Base-by-base conservation (phyloP, 2,888 invertebrate genomes). In the Caradrina clavipalpis region DNA sequence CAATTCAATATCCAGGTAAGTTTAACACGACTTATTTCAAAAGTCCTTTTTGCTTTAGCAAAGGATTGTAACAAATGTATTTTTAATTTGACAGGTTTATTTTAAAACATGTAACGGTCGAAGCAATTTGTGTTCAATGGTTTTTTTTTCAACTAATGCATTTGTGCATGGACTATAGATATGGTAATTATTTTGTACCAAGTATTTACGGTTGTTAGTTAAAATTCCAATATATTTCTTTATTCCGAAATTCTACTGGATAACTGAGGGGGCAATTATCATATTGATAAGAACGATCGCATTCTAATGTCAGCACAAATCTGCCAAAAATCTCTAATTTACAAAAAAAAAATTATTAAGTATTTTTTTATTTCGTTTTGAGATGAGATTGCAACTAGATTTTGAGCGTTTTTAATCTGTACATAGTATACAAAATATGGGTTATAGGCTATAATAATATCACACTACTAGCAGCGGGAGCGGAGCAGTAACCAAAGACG, bases 1-100 rank as follows among this genome's bases (percentile, higher is more conserved):
- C 31, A 13, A 68, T 62, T 61, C 55, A 74, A 51, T 45, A 31
- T 45, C 42, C 86, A 84, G 81, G 80, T 83, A 80, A 61, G 42
- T 19, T 22, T 49, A 73, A 73, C 11, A 66, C 65, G 57, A 49
- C 60, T 55, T 47, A 73, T 65, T 83, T 77, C 8, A 80, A 61
- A 69, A 78, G 69, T 17, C 45, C 21, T 59, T 39, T 39, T 19
- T 47, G 26, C 1, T 17, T 2, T 21, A 11, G 0, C 57, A 51
- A 51, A 53, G n/a, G 21, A 35, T 67, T 53, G n/a, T 6, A 15
- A 21, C 1, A 8, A 8, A 15, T 51, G 6, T 22, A 56, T 75
- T 68, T 72, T 60, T 64, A 35, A 73, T 17, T 68, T 71, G 1
- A 49, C 15, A 15, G 58, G 47, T 22, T 83, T 31, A 59, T 64